A percentile compares a stretch with the other conserved stretches of the same genome.
These are phyloP conservation scores for Lucinisca nassula DNA, from an alignment of 2,888 invertebrate genomes.

Conservation along the genomic window DNA sequence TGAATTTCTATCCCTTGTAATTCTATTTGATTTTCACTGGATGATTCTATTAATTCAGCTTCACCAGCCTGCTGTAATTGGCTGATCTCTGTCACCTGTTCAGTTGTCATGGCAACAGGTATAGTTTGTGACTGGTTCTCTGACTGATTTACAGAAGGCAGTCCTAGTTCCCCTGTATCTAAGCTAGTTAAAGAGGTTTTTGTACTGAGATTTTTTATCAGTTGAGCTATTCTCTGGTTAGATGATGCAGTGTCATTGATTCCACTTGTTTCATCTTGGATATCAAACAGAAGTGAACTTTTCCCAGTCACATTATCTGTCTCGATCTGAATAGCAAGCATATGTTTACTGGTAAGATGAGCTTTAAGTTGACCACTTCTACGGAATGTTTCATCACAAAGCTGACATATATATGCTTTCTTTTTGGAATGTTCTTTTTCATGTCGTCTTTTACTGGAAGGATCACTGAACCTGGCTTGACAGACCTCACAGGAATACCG, in stretches of 20 bases:
- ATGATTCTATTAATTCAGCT: conserved; percentile 49
- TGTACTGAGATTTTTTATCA: conserved; percentile 74
- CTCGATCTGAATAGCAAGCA: conserved; percentile 51
- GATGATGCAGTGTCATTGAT: neutral
- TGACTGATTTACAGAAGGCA: conserved; percentile 22
- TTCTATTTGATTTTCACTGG: conserved; percentile 54
- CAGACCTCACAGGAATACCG: conserved; percentile 85
- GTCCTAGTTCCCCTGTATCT: conserved; percentile 43
- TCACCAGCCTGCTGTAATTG: conserved; percentile 59
- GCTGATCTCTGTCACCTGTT: conserved; percentile 58
- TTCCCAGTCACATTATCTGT: conserved; percentile 56
- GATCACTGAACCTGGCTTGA: conserved; percentile 84
- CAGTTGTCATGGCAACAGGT: conserved; percentile 13
- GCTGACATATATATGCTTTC: conserved; percentile 82
- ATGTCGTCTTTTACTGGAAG: conserved; percentile 85
- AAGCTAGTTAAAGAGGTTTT: conserved; percentile 51
- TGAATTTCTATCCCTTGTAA: conserved; percentile 66
- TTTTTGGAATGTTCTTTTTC: conserved; percentile 83
- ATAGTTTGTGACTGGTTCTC: conserved; percentile 27
- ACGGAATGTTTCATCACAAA: conserved; percentile 84
- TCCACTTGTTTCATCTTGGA: conserved; percentile 26
- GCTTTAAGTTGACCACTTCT: conserved; percentile 82
- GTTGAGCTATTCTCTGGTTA: conserved; percentile 77
- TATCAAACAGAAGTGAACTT: conserved; percentile 44
- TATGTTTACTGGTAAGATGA: conserved; percentile 78